Evolutionary conservation across 2,888 invertebrate genomes (phyloP), one percentile per base, ranked within the genome.

Genomic region (Callimorpha dominula): DNA sequence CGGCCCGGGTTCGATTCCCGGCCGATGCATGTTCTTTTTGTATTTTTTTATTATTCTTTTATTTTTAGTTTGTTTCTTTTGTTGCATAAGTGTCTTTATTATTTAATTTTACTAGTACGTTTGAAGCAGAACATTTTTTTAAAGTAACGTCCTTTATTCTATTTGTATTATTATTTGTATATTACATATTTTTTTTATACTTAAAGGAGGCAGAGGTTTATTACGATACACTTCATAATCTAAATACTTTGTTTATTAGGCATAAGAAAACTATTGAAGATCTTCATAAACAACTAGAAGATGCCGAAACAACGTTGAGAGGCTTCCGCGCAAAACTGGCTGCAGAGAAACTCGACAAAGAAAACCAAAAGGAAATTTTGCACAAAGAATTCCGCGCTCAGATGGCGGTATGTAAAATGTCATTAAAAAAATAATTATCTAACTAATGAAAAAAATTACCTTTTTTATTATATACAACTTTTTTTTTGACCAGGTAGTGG

Each of bases 1-100:
- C 92, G 92, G 92, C 93, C 92, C 93, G 93, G 94, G 94, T 94
- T 94, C 94, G 94, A 94, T 94, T 94, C 94, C 94, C 94, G 94
- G 94, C 93, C 94, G 94, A 94, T 94, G 94, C 94, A 94, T 0
- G 1, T 0, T 20, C 79, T 90, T 92, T 91, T 88, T 85, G 78
- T 40, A 31, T 73, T 70, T 42, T 66, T 62, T 31, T 20, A 43
- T 57, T 65, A 52, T 63, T 20, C 62, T 65, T 65, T 68, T 31
- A 31, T 62, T 63, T 50, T 63, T 63, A 1, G 1, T 1, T 68
- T 15, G 17, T 11, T 20, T 42, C 5, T 15, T 50, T 20, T 43
- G 1, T 42, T 66, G 11, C 12, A 14, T 17, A 7, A 52, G 7
- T 65, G 4, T 52, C 8, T n/a, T 54, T n/a, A 54, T 7, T n/a